phyloP scores from a whole-genome alignment of 2,113 vertebrate species.

The Stigmatopora argus region DNA sequence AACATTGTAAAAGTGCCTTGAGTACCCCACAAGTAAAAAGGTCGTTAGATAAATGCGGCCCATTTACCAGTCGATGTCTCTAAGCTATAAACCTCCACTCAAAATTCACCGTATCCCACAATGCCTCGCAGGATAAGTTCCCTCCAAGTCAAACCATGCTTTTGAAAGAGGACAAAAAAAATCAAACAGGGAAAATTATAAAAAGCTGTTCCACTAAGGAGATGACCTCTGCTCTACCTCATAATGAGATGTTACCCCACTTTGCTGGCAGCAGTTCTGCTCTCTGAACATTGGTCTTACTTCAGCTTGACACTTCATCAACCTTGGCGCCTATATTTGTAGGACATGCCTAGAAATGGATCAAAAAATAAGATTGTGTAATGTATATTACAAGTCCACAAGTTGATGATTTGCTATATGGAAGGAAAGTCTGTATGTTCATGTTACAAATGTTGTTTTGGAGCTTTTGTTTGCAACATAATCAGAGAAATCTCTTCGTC shows the following conservation, averaged over 20 bases:
- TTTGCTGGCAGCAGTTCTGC: constrained; percentile 46
- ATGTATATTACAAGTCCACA: constrained; percentile 24
- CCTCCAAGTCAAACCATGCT: constrained; percentile 29
- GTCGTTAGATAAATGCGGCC: background rate
- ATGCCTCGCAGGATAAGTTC: constrained; percentile 12
- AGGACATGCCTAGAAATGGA: constrained; percentile 17
- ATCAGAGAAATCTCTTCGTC: constrained; percentile 40
- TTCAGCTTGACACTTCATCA: constrained; percentile 35
- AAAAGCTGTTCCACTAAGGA: constrained; percentile 46
- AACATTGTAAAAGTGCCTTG: background rate
- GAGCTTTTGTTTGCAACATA: constrained; percentile 55
- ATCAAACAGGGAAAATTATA: constrained; percentile 18
- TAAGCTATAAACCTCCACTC: constrained; percentile 4
- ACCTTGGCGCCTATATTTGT: constrained; percentile 19
- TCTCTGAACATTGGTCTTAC: constrained; percentile 43
- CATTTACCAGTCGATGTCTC: background rate
- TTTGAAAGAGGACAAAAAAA: constrained; percentile 29
- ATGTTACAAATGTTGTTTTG: constrained; percentile 19
- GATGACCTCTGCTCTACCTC: constrained; percentile 51
- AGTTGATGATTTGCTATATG: constrained; percentile 1
- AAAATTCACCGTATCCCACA: constrained; percentile 20
- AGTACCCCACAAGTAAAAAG: background rate
- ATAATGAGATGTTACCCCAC: constrained; percentile 63
- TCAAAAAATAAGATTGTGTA: constrained; percentile 7
- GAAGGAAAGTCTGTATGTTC: constrained; percentile 7